Base-by-base conservation (phyloP, 2,113 vertebrate species). In the Odobenus rosmarus region DNA sequence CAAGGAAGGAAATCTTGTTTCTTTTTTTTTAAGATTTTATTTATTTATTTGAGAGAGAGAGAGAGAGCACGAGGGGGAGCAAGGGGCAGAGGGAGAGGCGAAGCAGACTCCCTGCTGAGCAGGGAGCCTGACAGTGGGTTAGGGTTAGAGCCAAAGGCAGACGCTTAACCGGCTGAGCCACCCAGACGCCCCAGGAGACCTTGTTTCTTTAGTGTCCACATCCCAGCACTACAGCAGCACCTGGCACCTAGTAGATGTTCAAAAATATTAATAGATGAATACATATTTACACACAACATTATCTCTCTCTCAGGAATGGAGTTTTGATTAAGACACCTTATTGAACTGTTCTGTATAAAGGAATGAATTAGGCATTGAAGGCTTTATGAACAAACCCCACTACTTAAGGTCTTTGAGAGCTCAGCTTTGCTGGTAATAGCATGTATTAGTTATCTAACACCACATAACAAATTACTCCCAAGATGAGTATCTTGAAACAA, bases 211-310 rank as follows among this genome's bases (percentile, higher is more conserved):
- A 26, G 5, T 6, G 31, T 28, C 4, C 33, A 23, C 23, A 28
- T 51, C 4, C 1, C 26, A 61, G 51, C 10, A 14, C 33, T 79
- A 1, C 0, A 33, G 0, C 11, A 57, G n/a, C 49, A 15, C 12
- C 93, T 53, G 72, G 10, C 28, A 61, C 16, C 49, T 69, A 24
- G 12, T 5, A 15, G n/a, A 39, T 36, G 19, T 28, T 76, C 15
- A 36, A 1, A 49, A 7, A 9, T 72, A 57, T 4, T 61, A 31
- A 19, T 46, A 51, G 33, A 36, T 85, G 67, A 42, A 15, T 69
- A n/a, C 5, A 4, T 14, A 13, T 71, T 80, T 80, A 13, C 5
- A 24, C 24, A 33, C 26, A 51, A 26, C 14, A 0, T 36, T 74
- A 1, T 64, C 4, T 64, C 5, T 33, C 10, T 16, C 42, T 94